Conservation (phyloP, 2,113 vertebrate genomes). For the Syrmaticus mikado region DNA sequence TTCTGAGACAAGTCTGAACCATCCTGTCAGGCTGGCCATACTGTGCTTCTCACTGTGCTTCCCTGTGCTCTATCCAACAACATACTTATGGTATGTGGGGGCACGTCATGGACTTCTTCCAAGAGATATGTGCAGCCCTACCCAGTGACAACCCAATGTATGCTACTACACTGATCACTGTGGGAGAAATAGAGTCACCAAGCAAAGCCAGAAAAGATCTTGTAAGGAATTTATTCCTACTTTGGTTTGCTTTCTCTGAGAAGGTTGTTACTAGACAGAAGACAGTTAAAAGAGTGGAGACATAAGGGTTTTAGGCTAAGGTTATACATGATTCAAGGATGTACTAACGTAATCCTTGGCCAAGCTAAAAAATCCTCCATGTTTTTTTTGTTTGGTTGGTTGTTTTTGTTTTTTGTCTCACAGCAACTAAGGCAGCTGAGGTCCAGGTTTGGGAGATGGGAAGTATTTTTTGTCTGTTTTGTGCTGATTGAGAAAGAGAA, state of each 20-base stretch:
- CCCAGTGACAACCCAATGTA: not conserved
- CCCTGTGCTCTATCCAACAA: not conserved
- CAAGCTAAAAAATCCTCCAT: not conserved
- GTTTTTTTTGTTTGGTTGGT: not conserved
- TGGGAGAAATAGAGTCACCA: not conserved
- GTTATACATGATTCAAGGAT: not conserved
- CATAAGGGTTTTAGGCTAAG: not conserved
- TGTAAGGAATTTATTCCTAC: not conserved
- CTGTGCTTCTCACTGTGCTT: rapidly evolving
- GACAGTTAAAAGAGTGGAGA: not conserved
- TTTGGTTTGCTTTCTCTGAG: not conserved
- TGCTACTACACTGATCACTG: not conserved
- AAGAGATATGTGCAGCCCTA: rapidly evolving
- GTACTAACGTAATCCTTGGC: not conserved
- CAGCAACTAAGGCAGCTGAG: not conserved
- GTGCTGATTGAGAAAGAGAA: not conserved
- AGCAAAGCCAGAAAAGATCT: not conserved
- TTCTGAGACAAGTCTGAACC: not conserved
- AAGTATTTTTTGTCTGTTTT: not conserved
- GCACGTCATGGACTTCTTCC: rapidly evolving
- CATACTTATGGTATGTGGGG: rapidly evolving
- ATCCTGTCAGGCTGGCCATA: rapidly evolving
- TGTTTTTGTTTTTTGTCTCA: not conserved
- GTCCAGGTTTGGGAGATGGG: not conserved
- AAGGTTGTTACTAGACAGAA: not conserved